phyloP scores from a whole-genome alignment of 2,797 vertebrate species.

The Pseudomugil gertrudae region DNA sequence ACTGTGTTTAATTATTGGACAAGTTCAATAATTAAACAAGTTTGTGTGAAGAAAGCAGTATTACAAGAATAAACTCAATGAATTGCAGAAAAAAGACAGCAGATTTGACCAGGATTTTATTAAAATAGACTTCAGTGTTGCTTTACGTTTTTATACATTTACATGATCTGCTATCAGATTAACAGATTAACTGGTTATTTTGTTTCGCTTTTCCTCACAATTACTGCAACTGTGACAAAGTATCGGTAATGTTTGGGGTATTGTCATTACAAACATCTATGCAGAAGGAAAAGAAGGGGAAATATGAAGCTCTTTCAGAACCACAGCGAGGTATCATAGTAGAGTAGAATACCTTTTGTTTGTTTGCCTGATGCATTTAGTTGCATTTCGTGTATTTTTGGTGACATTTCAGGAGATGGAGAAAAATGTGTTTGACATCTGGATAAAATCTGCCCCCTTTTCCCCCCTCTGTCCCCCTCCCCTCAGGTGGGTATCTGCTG shows the following conservation, averaged over 20 bases:
- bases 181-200: not conserved
- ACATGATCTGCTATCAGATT: not conserved
- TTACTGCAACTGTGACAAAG: not conserved
- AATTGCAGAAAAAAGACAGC: not conserved
- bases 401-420: constrained; percentile 42
- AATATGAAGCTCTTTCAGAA: not conserved
- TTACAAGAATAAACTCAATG: not conserved
- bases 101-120: not conserved
- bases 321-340: not conserved
- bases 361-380: constrained; percentile 3
- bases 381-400: constrained; percentile 6
- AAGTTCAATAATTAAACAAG: not conserved
- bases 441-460: constrained; percentile 24
- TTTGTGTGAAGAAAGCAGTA: not conserved
- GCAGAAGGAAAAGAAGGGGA: not conserved
- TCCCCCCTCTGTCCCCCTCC: constrained; percentile 3
- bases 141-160: not conserved
- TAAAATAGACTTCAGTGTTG: not conserved
- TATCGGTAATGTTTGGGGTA: not conserved
- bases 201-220: not conserved
- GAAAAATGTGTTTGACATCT: constrained; percentile 43
- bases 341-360: no score
- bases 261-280: not conserved
- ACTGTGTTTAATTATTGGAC: constrained; percentile 1
- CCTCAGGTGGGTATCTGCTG: constrained; percentile 66